These are phyloP conservation scores for Pelobates fuscus DNA, from an alignment of 2,113 vertebrate genomes.

Conservation along the genomic window DNA sequence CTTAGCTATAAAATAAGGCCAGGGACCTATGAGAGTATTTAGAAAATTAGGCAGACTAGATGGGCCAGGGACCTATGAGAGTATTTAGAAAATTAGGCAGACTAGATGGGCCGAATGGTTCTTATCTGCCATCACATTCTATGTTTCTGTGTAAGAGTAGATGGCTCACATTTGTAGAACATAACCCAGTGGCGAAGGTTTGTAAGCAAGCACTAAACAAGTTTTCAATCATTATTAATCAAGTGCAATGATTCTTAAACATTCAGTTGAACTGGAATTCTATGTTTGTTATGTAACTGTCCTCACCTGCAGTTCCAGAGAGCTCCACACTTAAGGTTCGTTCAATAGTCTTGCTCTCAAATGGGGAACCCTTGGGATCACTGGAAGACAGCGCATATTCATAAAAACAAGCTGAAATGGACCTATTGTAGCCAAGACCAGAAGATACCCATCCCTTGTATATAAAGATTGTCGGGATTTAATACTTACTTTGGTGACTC, in stretches of 20 bases:
- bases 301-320: conserved; percentile 98
- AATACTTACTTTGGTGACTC: conserved; percentile 99
- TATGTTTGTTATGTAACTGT: not conserved
- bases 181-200: no score
- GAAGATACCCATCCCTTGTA: conserved; percentile 86
- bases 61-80: no score
- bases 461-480: conserved; percentile 83
- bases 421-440: conserved; percentile 85
- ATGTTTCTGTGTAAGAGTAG: no score
- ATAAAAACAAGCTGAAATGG: conserved; percentile 83
- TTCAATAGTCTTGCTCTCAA: conserved; percentile 99
- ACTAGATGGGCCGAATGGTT: no score
- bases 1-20: no score
- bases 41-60: no score
- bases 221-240: not conserved
- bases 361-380: conserved; percentile 99
- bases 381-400: conserved; percentile 93
- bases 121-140: no score
- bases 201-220: no score
- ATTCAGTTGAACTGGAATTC: no score
- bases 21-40: no score
- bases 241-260: not conserved
- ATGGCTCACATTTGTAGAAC: no score
- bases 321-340: conserved; percentile 99
- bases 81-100: no score